A percentile compares a stretch with the other conserved stretches of the same genome.
These are phyloP conservation scores for Acanthiza pusilla DNA, from an alignment of 2,797 vertebrate species.

Conservation along the genomic window DNA sequence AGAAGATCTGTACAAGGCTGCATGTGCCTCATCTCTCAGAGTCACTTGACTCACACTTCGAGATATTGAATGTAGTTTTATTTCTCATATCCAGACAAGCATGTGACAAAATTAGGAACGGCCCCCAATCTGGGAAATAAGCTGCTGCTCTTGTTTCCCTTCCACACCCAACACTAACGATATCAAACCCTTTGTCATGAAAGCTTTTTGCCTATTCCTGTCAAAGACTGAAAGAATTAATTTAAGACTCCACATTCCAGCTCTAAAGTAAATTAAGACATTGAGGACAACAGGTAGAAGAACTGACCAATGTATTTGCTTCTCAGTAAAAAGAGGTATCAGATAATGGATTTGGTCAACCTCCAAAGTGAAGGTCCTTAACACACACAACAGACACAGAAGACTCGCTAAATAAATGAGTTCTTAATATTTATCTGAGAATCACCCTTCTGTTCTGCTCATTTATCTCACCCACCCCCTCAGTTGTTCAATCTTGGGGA, in stretches of 20 bases:
- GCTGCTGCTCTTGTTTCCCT: neutral
- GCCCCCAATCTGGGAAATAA: neutral
- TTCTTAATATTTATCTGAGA: neutral
- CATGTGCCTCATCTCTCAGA: neutral
- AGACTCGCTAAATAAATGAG: neutral
- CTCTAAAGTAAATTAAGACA: neutral
- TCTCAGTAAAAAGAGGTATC: neutral
- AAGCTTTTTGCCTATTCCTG: neutral
- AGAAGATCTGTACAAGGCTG: neutral
- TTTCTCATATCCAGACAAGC: neutral
- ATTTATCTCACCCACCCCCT: neutral
- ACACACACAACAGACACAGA: neutral
- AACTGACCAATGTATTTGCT: neutral
- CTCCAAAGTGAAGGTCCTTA: neutral
- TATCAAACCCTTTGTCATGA: neutral
- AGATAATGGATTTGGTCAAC: neutral
- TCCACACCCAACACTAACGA: neutral
- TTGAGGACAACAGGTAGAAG: neutral
- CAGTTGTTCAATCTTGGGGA: neutral
- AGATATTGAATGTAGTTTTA: too few relatives aligned
- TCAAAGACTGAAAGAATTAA: neutral
- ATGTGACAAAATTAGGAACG: neutral
- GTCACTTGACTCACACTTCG: neutral
- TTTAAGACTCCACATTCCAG: neutral
- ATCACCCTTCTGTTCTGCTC: neutral